A percentile compares a stretch with the other conserved stretches of the same genome.
These are phyloP conservation scores for Scatophagus argus DNA, from an alignment of 2,113 vertebrate species.

Conservation along the genomic window DNA sequence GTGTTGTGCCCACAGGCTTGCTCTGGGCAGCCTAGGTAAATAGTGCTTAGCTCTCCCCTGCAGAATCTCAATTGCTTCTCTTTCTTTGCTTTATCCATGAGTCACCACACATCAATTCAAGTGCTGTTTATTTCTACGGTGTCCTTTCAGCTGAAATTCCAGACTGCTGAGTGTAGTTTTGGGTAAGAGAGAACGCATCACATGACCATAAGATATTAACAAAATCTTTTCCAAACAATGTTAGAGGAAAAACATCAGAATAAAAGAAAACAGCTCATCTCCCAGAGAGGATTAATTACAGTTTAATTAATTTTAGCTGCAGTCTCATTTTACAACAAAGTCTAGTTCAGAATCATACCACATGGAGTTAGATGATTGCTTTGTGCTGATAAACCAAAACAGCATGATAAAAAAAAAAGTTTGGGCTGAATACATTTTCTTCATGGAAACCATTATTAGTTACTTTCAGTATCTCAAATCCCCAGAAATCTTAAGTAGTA, in stretches of 20 bases:
- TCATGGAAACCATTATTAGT: background rate
- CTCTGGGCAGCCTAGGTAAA: constrained; percentile 57
- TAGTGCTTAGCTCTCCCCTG: constrained; percentile 35
- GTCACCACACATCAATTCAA: constrained; percentile 38
- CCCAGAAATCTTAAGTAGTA: background rate
- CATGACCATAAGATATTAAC: background rate
- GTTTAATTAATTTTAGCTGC: background rate
- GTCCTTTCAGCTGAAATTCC: constrained; percentile 12
- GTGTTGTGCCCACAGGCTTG: constrained; percentile 48
- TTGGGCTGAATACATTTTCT: background rate
- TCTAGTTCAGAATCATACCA: background rate
- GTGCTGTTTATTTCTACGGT: constrained; percentile 22
- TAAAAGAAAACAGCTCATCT: background rate
- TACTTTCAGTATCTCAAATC: background rate
- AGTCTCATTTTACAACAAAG: background rate
- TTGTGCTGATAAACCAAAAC: background rate
- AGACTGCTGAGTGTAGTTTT: background rate
- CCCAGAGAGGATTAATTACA: background rate
- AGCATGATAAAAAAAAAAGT: background rate
- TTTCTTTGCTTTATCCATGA: constrained; percentile 39
- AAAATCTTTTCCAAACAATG: background rate
- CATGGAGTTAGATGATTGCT: background rate
- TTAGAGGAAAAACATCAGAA: background rate
- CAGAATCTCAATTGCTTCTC: constrained; percentile 63
- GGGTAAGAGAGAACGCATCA: too few relatives aligned